phyloP scores from a whole-genome alignment of 1,140 invertebrate genomes.

The Camponotus vicinus region DNA sequence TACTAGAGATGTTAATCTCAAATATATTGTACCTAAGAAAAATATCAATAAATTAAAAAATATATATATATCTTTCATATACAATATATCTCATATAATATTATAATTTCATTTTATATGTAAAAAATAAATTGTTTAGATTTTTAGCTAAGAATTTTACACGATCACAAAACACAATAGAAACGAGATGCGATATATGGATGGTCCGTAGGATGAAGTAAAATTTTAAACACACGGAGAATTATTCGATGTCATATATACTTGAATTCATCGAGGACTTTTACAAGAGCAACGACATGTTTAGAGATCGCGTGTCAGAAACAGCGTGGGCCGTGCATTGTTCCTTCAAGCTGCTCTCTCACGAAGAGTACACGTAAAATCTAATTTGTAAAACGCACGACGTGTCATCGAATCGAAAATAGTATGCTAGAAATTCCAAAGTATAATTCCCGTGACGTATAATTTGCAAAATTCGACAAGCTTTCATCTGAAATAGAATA shows the following conservation, averaged over 20 bases:
- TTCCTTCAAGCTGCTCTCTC: slow-evolving; percentile 31
- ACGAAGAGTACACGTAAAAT: slow-evolving; percentile 34
- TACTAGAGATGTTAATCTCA: not conserved
- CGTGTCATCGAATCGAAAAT: not conserved
- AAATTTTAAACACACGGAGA: not conserved
- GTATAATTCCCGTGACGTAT: not conserved
- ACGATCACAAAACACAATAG: not conserved
- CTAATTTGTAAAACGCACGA: slow-evolving; percentile 38
- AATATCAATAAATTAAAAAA: not conserved
- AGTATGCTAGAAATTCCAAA: not conserved
- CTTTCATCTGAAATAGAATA: not conserved
- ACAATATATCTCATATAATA: not conserved
- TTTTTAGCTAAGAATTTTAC: not conserved
- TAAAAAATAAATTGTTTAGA: not conserved
- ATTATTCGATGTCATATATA: not conserved
- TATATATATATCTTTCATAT: not conserved
- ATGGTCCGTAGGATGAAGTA: not conserved
- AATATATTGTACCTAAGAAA: not conserved
- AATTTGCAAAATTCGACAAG: not conserved
- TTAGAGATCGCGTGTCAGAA: slow-evolving; percentile 56
- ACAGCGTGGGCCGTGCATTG: slow-evolving; percentile 61
- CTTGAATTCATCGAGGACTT: slow-evolving; percentile 1
- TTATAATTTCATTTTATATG: not conserved
- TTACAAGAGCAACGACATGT: slow-evolving; percentile 29
- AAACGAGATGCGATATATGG: not conserved